A percentile compares a stretch with the other conserved stretches of the same genome.
These are phyloP conservation scores for Mobula birostris DNA, from an alignment of 2,113 vertebrate species.

Conservation along the genomic window DNA sequence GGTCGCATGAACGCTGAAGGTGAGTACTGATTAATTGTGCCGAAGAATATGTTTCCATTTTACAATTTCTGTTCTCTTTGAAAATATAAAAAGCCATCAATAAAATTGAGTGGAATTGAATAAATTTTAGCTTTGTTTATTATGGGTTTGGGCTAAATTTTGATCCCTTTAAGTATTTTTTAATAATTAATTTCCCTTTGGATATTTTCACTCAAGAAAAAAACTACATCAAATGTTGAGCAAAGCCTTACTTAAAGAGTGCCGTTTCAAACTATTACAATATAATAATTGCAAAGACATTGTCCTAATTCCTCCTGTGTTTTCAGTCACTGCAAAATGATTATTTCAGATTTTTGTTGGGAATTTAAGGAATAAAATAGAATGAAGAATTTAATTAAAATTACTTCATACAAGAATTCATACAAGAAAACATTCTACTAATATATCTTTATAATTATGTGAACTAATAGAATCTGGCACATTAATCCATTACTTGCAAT, in stretches of 20 bases:
- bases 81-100: not conserved
- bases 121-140: not conserved
- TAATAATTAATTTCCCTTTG: not conserved
- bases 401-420: not conserved
- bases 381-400: not conserved
- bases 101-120: not conserved
- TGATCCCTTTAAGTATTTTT: not conserved
- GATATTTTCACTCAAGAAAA: not conserved
- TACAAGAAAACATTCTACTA: not conserved
- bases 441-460: not conserved
- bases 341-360: no score
- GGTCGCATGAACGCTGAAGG: not conserved
- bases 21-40: not conserved
- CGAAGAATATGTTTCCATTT: not conserved
- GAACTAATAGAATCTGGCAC: slow-evolving; percentile 8
- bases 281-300: not conserved
- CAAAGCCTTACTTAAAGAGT: not conserved
- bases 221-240: not conserved
- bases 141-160: not conserved
- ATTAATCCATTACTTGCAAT: slow-evolving; percentile 25
- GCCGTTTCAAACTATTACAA: not conserved
- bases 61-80: not conserved
- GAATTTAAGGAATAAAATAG: not conserved
- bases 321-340: no score
- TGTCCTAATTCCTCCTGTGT: not conserved